These are phyloP conservation scores for Glaucomys volans DNA, from an alignment of 2,113 vertebrate species.

Conservation along the genomic window DNA sequence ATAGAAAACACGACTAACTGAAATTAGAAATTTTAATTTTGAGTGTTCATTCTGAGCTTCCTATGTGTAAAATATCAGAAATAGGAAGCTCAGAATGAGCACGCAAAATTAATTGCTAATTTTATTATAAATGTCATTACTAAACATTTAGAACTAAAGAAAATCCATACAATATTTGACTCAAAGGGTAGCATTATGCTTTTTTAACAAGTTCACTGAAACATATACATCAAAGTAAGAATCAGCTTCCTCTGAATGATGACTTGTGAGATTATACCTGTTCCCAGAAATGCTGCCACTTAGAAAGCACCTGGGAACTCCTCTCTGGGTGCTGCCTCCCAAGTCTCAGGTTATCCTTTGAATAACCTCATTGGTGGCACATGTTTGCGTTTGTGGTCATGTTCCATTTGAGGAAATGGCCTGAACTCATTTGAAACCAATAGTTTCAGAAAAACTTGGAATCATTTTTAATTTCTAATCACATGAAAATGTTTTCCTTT, in stretches of 20 bases:
- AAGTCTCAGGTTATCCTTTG: neutral
- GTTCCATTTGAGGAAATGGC: neutral
- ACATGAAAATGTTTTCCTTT: neutral
- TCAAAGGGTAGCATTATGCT: neutral
- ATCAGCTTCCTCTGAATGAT: neutral
- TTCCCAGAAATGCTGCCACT: neutral
- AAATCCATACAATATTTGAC: constrained; percentile 9
- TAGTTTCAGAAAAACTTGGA: constrained; percentile 1
- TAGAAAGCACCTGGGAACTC: neutral
- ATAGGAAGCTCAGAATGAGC: neutral
- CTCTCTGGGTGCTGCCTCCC: neutral
- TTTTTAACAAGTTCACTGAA: neutral
- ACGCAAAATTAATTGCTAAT: neutral
- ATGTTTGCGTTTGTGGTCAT: neutral
- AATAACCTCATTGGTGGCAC: neutral
- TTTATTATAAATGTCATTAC: neutral
- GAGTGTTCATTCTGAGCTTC: neutral
- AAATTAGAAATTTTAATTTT: constrained; percentile 38
- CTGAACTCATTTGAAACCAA: constrained; percentile 1
- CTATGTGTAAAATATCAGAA: neutral
- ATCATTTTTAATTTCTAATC: constrained; percentile 17
- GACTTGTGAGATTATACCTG: neutral
- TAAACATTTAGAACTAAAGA: constrained; percentile 47
- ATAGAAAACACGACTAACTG: neutral
- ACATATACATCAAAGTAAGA: neutral